Base-by-base conservation (phyloP, 2,888 invertebrate species). In the Tachina grossa region DNA sequence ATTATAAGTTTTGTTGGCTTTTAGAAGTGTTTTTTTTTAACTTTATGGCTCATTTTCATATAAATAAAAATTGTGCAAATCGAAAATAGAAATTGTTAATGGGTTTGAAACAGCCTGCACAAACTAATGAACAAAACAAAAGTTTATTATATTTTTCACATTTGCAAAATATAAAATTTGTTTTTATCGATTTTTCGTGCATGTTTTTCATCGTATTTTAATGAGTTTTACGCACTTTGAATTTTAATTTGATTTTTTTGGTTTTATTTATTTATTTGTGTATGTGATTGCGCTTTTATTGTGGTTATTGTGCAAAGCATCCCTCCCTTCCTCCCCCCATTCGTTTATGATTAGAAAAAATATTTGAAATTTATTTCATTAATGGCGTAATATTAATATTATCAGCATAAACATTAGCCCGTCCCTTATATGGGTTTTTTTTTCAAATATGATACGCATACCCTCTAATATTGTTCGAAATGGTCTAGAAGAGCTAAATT, bases 51-150 rank as follows among this genome's bases (percentile, higher is more conserved):
- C 47, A 66, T 49, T 49, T 49, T 65, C 65, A n/a, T 22, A 19
- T 16, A 9, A 68, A 39, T 45, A 51, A 68, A 51, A 68, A 49
- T 49, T 51, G 31, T 31, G n/a, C 16, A 16, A 31, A 41, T 3
- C n/a, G 59, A 39, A 59, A 59, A 59, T 59, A 16, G 16, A 51
- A 68, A 16, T 49, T 39, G 10, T n/a, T 51, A 51, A 68, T 51
- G 39, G 16, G n/a, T 68, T 68, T 51, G 10, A 31, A 31, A 22
- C 43, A 51, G 39, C 68, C 49, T 4, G 47, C 16, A 51, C 45
- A 65, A 43, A 43, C 9, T 13, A 45, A 1, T 13, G 10, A 31
- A 49, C 14, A 66, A 19, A 39, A 59, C 41, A 39, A 47, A 41
- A 16, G 61, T 59, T 59, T 61, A 31, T 31, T 31, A 19, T 68